A percentile compares a stretch with the other conserved stretches of the same genome.
Evolutionary conservation across 2,113 vertebrate species (phyloP).

Genomic region (Urocynchramus pylzowi): DNA sequence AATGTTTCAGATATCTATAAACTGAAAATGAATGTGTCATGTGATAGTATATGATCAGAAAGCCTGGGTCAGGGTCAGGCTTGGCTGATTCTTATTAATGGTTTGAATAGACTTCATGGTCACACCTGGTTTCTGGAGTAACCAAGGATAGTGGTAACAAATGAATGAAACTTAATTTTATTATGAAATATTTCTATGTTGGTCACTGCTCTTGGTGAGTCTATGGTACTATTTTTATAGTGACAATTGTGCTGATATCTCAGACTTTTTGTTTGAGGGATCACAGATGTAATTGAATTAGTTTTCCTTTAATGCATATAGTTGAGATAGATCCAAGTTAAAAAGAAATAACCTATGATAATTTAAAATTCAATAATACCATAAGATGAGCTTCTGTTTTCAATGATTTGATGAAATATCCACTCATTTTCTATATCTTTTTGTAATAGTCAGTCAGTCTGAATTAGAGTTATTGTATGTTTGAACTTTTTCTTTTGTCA

Average conservation of each 20-base stretch:
- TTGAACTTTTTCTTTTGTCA: neutral
- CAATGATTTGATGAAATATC: neutral
- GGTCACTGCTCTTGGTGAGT: neutral
- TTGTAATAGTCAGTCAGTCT: neutral
- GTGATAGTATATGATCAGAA: neutral
- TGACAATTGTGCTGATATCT: neutral
- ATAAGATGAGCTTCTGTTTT: neutral
- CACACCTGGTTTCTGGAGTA: neutral
- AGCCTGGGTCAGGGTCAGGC: neutral
- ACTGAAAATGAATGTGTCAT: neutral
- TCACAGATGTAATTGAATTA: neutral
- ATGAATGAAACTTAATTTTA: neutral
- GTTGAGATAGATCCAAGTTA: neutral
- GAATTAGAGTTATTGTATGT: neutral
- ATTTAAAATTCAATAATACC: neutral
- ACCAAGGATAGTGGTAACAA: neutral
- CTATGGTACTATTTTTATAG: neutral
- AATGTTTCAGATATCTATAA: neutral
- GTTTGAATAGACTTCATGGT: neutral
- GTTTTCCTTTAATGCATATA: neutral
- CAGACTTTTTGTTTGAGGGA: neutral
- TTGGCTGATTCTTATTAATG: neutral
- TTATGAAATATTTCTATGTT: neutral
- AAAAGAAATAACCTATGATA: neutral
- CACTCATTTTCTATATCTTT: neutral